Evolutionary conservation across 2,113 vertebrate species (phyloP).

Genomic region (Zosterops pallidus): DNA sequence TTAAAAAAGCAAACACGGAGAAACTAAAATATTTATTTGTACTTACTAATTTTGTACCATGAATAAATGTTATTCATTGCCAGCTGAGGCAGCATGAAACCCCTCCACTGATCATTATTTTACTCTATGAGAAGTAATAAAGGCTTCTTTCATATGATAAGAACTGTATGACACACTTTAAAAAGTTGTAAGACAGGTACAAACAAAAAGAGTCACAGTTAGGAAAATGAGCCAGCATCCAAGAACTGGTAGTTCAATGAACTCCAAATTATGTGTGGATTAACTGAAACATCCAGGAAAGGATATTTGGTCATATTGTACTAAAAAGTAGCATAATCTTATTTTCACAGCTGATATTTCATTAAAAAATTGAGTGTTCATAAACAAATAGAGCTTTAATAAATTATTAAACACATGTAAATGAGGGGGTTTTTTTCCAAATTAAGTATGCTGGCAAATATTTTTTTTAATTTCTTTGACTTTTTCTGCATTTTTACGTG

Average conservation of each 20-base stretch:
- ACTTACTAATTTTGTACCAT: neutral
- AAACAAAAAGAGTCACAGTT: neutral
- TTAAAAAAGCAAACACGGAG: neutral
- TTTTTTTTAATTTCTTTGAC: neutral
- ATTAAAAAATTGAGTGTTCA: neutral
- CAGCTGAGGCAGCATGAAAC: neutral
- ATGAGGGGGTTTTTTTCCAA: neutral
- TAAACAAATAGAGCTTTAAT: neutral
- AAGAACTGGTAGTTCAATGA: neutral
- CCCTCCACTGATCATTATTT: neutral
- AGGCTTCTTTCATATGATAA: neutral
- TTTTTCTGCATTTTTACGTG: neutral
- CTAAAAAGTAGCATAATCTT: neutral
- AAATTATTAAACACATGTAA: neutral
- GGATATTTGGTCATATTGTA: neutral
- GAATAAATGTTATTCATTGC: neutral
- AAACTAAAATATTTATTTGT: constrained; percentile 26
- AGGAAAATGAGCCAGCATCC: neutral
- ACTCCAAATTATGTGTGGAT: neutral
- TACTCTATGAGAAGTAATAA: neutral
- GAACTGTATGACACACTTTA: neutral
- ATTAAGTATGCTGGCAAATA: neutral
- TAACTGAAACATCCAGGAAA: neutral
- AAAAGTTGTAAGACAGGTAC: neutral
- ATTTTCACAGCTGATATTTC: neutral